Percentiles rank a stretch among this genome's conserved stretches.
Evolutionary conservation across 2,113 vertebrate species (phyloP).

Genomic region (Nycticorax nycticorax): DNA sequence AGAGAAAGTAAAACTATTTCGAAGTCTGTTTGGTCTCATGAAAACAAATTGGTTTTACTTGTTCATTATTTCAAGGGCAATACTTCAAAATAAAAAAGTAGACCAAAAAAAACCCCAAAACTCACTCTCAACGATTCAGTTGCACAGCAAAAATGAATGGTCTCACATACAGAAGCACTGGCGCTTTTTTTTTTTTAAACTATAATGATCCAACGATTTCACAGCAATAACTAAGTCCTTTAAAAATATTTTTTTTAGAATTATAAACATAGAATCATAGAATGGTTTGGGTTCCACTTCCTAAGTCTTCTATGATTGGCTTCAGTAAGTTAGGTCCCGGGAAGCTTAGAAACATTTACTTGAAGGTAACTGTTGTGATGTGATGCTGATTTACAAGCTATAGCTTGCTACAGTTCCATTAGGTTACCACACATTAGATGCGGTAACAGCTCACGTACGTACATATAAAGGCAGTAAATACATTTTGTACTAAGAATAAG

Average conservation of each 20-base stretch:
- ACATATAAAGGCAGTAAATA: neutral
- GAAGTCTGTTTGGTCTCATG: slow-evolving; percentile 28
- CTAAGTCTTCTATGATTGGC: neutral
- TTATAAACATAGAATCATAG: neutral
- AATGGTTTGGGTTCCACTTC: neutral
- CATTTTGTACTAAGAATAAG: neutral
- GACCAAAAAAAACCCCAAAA: neutral
- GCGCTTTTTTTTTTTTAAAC: slow-evolving; percentile 3
- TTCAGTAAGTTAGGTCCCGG: neutral
- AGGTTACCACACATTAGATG: neutral
- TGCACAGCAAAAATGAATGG: slow-evolving; percentile 32
- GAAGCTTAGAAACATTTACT: neutral
- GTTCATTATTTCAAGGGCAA: slow-evolving; percentile 3
- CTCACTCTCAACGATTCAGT: neutral
- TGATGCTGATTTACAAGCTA: neutral
- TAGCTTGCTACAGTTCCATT: neutral
- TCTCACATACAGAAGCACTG: neutral
- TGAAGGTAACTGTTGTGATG: neutral
- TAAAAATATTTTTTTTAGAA: neutral
- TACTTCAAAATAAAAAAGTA: slow-evolving; percentile 15
- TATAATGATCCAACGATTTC: neutral
- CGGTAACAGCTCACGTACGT: neutral
- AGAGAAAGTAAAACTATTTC: neutral
- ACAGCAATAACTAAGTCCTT: neutral
- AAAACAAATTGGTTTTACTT: slow-evolving; percentile 19